Evolutionary conservation across 2,113 vertebrate genomes (phyloP).

Genomic region (Calidris pygmaea): DNA sequence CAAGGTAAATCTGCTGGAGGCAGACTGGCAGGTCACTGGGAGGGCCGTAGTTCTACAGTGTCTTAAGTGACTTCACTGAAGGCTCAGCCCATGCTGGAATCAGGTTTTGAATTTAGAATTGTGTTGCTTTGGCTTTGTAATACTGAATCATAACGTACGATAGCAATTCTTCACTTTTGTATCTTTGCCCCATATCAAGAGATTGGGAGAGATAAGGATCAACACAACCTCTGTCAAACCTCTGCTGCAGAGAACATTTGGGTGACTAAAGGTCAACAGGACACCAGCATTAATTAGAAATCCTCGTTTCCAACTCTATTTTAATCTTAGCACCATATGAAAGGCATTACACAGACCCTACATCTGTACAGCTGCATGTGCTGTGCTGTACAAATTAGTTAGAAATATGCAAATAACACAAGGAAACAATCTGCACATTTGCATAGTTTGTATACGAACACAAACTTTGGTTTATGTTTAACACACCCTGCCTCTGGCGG

Average conservation of each 20-base stretch:
- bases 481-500: neutral
- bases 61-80: neutral
- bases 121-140: neutral
- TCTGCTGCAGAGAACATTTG: neutral
- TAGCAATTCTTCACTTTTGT: neutral
- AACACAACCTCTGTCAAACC: neutral
- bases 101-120: neutral
- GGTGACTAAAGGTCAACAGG: neutral
- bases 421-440: slow-evolving; percentile 6
- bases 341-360: neutral
- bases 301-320: neutral
- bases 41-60: neutral
- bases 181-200: neutral
- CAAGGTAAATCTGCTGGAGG: neutral
- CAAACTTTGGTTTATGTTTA: neutral
- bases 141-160: neutral
- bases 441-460: neutral
- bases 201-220: neutral
- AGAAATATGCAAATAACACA: neutral
- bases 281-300: neutral
- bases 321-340: neutral
- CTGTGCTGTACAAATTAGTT: neutral
- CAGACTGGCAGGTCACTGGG: neutral
- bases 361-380: neutral
- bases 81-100: neutral